Evolutionary conservation across 2,113 vertebrate species (phyloP).

Genomic region (Xenopus laevis): DNA sequence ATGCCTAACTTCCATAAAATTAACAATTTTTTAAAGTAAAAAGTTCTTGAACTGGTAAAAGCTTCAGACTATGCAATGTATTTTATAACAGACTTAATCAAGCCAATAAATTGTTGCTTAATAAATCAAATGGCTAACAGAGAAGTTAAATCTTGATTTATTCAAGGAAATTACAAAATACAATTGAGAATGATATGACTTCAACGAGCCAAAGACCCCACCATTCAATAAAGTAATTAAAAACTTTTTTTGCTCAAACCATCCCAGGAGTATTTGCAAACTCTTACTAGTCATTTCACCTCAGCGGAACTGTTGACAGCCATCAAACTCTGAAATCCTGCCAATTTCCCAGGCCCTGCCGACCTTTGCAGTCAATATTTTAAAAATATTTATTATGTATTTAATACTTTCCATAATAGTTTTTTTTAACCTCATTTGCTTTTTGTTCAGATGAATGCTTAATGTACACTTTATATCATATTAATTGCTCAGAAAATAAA

Average conservation of each 20-base stretch:
- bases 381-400: conserved; percentile 1
- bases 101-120: neutral
- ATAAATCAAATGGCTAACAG: neutral
- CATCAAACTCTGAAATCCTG: conserved; percentile 3
- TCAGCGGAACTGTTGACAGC: neutral
- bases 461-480: no score
- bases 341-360: neutral
- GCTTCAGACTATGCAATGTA: no score
- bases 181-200: neutral
- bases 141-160: neutral
- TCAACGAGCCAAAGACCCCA: neutral
- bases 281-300: neutral
- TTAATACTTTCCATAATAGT: neutral
- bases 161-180: neutral
- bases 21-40: no score
- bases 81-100: neutral
- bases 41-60: no score
- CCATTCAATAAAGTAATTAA: neutral
- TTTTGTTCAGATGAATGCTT: no score
- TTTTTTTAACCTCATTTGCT: no score
- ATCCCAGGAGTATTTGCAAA: neutral
- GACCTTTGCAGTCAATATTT: neutral
- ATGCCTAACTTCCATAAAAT: no score
- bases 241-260: neutral
- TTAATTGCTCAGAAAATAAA: no score